A percentile compares a stretch with the other conserved stretches of the same genome.
phyloP scores from a whole-genome alignment of 2,797 vertebrate genomes.

The Vireo griseus region DNA sequence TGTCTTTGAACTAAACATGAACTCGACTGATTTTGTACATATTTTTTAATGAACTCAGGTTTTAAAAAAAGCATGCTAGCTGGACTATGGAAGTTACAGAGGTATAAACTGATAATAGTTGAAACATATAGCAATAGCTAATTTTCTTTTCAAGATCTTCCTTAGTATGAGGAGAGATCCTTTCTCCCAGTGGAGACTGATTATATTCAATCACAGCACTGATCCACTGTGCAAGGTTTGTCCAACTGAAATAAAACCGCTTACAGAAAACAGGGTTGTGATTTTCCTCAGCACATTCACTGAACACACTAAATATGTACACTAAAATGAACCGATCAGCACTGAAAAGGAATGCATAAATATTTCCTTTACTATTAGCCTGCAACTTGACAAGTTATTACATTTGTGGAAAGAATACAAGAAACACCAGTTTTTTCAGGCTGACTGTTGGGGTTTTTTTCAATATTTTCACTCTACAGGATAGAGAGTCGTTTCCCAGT shows the following conservation, averaged over 20 bases:
- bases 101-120: not conserved
- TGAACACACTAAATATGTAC: not conserved
- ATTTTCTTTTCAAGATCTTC: not conserved
- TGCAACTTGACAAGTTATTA: not conserved
- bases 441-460: accelerated
- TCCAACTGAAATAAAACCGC: not conserved
- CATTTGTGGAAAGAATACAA: not conserved
- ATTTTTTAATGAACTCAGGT: not conserved
- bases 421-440: not conserved
- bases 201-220: not conserved
- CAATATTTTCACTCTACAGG: not conserved
- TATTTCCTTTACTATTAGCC: not conserved
- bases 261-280: not conserved
- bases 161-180: not conserved
- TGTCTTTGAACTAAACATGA: not conserved
- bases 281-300: not conserved
- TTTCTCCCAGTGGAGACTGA: not conserved
- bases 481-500: not conserved
- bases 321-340: not conserved
- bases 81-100: not conserved
- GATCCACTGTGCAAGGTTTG: not conserved
- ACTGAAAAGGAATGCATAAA: not conserved
- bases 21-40: not conserved
- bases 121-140: not conserved
- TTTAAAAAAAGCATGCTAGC: not conserved